Evolutionary conservation across 2,888 invertebrate species (phyloP).

Genomic region (Drosophila pseudotalamancana): DNA sequence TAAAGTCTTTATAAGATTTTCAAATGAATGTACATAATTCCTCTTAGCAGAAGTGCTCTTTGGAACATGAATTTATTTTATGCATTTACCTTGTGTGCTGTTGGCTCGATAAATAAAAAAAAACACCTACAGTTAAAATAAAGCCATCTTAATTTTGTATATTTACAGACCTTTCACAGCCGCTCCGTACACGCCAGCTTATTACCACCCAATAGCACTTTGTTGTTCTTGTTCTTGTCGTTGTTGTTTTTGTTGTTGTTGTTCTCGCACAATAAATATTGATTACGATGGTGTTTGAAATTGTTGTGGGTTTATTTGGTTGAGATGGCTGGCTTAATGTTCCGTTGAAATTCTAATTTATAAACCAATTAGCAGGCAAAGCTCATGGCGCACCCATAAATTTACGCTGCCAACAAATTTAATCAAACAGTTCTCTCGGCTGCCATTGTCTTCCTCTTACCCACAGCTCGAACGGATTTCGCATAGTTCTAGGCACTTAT

Average conservation of each 20-base stretch:
- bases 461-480: conserved; percentile 11
- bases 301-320: conserved; percentile 62
- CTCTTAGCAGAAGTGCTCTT: background rate
- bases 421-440: conserved; percentile 55
- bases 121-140: conserved; percentile 12
- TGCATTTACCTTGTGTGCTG: conserved; percentile 1
- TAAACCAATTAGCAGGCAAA: conserved; percentile 73
- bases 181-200: conserved; percentile 17
- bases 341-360: conserved; percentile 71
- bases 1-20: background rate
- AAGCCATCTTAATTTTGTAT: conserved; percentile 31
- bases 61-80: background rate
- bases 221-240: conserved; percentile 33
- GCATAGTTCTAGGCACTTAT: conserved; percentile 12
- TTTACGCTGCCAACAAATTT: conserved; percentile 62
- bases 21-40: background rate
- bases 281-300: conserved; percentile 60
- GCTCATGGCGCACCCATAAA: conserved; percentile 61
- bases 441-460: conserved; percentile 8
- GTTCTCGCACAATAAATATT: conserved; percentile 59
- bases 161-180: conserved; percentile 6
- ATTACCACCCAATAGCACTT: conserved; percentile 29
- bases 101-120: conserved; percentile 9
- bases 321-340: conserved; percentile 69
- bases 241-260: conserved; percentile 21